Percentiles rank a stretch among this genome's conserved stretches.
Conservation (phyloP, 2,113 vertebrate genomes). For the Vicugna pacos region DNA sequence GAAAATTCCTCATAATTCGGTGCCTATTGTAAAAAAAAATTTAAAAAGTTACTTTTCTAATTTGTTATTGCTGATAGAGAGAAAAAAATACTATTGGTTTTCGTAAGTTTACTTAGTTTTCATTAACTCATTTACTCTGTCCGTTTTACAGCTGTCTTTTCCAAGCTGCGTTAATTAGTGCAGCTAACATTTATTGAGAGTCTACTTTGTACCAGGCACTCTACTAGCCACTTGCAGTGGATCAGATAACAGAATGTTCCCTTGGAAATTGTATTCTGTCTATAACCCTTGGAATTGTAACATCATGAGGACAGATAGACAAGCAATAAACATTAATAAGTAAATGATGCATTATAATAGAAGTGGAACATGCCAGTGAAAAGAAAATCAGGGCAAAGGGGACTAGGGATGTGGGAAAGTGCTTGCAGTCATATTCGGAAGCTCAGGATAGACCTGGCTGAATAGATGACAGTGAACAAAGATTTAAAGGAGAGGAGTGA, state of each 20-base stretch:
- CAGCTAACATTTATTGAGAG: not conserved
- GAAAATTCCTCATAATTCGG: slow-evolving; percentile 15
- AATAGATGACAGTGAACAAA: not conserved
- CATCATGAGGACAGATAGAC: not conserved
- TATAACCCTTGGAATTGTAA: too few species aligned
- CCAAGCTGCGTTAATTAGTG: not conserved
- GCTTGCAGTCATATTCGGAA: not conserved
- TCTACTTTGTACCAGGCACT: not conserved
- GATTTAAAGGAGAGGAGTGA: not conserved
- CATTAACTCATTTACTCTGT: not conserved
- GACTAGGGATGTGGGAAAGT: not conserved
- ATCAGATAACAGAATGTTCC: not conserved
- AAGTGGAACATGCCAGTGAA: not conserved
- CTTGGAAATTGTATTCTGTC: not conserved
- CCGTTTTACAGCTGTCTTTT: not conserved
- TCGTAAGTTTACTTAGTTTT: not conserved
- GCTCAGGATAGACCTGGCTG: not conserved
- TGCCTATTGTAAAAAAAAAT: not conserved
- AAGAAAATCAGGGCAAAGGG: not conserved
- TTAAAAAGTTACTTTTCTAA: not conserved
- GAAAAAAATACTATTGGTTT: not conserved
- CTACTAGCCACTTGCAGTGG: not conserved
- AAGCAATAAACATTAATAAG: not conserved
- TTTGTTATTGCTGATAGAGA: not conserved
- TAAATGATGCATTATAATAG: not conserved